Base-by-base conservation (phyloP, 1,140 invertebrate genomes). In the Philaenus spumarius region DNA sequence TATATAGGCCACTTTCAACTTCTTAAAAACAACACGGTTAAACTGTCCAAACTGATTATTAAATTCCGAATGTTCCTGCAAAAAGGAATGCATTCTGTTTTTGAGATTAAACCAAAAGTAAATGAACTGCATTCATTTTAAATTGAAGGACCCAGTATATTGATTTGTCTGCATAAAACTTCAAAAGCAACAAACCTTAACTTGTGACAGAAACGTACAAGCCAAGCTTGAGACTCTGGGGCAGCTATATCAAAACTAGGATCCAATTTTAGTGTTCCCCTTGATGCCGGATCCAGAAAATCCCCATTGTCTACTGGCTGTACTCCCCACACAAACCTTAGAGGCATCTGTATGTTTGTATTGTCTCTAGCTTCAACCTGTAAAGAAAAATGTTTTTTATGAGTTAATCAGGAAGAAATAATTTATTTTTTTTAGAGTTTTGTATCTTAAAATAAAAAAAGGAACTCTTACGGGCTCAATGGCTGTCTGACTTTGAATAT, bases 281-380 rank as follows among this genome's bases (percentile, higher is more conserved):
- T 82, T 34, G 86, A 82, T 53, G 75, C 71, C 15, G 94, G 94
- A 73, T 97, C 81, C 54, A 96, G 79, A 60, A 86, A 83, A 72
- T 93, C 82, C 2, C 93, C 93, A 73, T 88, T 90, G 68, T 97
- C 94, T 7, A 82, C 72, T n/a, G 90, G 81, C 65, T 85, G 73
- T 2, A 97, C 77, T 1, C 95, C 95, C 90, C 91, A 98, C n/a
- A 98, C 85, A 71, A 97, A 90, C 47, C 89, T 79, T 30, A 98
- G 71, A 17, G 91, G 91, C 72, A 96, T 77, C 65, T 82, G 82
- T 9, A 67, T 62, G 22, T 64, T 66, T 15, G 67, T 64, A 23
- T 71, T 64, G n/a, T 64, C 60, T 43, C 61, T 57, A 51, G 40
- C 35, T 56, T 51, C 65, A 30, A 51, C 58, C 65, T 66, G 39